These are phyloP conservation scores for Caradrina kadenii DNA, from an alignment of 2,888 invertebrate species.

Conservation along the genomic window DNA sequence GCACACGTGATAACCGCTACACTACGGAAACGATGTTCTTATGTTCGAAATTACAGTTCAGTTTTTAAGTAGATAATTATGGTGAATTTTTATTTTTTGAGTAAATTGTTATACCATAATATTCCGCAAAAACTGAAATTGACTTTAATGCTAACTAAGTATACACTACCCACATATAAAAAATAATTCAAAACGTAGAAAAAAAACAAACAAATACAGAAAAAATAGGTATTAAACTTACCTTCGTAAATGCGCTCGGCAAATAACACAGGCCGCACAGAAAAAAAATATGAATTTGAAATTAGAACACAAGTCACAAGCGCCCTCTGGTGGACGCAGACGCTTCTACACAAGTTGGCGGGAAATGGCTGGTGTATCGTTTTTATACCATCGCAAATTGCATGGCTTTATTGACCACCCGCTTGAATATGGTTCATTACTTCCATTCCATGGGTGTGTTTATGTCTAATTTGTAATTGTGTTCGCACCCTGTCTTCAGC, in stretches of 20 bases:
- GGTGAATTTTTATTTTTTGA: not conserved
- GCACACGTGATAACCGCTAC: constrained; percentile 95
- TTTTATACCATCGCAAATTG: constrained; percentile 86
- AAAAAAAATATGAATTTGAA: constrained; percentile 52
- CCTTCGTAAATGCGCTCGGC: constrained; percentile 64
- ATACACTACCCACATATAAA: too few species aligned
- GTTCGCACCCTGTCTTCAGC: constrained; percentile 82
- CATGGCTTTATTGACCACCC: constrained; percentile 82
- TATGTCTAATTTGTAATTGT: constrained; percentile 83
- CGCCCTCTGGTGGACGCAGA: constrained; percentile 77
- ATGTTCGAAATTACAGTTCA: rapidly evolving
- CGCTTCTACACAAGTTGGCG: constrained; percentile 73
- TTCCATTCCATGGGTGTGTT: constrained; percentile 82
- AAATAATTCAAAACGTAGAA: too few species aligned
- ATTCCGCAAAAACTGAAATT: not conserved
- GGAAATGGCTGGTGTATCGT: constrained; percentile 62
- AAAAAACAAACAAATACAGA: too few species aligned
- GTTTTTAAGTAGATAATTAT: not conserved
- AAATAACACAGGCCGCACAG: constrained; percentile 44
- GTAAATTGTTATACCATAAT: not conserved
- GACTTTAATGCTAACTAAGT: not conserved
- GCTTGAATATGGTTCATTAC: constrained; percentile 87
- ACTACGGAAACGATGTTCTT: constrained; percentile 91
- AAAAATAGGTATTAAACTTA: constrained; percentile 57
- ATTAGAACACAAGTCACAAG: constrained; percentile 70